phyloP scores from a whole-genome alignment of 1,140 invertebrate genomes.

The Drosophila gunungcola region DNA sequence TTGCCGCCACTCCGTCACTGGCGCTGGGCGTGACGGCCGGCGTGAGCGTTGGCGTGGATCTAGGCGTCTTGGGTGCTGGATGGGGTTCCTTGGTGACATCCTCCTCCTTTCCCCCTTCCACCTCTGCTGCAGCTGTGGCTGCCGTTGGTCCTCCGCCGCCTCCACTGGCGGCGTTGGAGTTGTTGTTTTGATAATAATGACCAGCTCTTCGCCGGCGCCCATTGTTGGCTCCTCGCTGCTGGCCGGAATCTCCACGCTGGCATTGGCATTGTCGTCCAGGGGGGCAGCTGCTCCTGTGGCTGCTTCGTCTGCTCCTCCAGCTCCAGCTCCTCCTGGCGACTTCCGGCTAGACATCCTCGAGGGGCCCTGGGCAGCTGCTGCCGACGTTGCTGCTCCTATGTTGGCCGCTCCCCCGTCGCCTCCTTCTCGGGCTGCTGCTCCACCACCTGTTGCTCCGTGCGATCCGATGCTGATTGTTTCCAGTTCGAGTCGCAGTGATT shows the following conservation, averaged over 20 bases:
- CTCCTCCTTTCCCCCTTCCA: constrained; percentile 3
- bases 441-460: constrained; percentile 29
- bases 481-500: constrained; percentile 67
- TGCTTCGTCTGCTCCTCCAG: constrained; percentile 5
- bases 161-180: constrained; percentile 13
- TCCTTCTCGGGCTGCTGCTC: constrained; percentile 13
- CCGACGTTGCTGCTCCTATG: constrained; percentile 78
- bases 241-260: constrained; percentile 20
- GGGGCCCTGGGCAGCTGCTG: constrained; percentile 64
- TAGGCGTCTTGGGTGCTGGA: constrained; percentile 15
- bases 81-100: constrained; percentile 11
- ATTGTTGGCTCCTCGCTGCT: constrained; percentile 23
- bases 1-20: constrained; percentile 21
- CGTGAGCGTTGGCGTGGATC: constrained; percentile 24
- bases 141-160: background rate
- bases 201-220: constrained; percentile 4
- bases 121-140: constrained; percentile 13
- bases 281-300: constrained; percentile 1
- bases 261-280: constrained; percentile 35
- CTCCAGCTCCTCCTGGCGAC: constrained; percentile 35
- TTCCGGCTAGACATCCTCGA: constrained; percentile 80
- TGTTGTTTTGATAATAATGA: constrained; percentile 5
- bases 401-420: constrained; percentile 42
- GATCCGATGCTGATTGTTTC: constrained; percentile 54
- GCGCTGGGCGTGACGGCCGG: constrained; percentile 11